Percentiles rank a stretch among this genome's conserved stretches.
These are phyloP conservation scores for Oreochromis niloticus DNA, from an alignment of 2,113 vertebrate species.

Conservation along the genomic window DNA sequence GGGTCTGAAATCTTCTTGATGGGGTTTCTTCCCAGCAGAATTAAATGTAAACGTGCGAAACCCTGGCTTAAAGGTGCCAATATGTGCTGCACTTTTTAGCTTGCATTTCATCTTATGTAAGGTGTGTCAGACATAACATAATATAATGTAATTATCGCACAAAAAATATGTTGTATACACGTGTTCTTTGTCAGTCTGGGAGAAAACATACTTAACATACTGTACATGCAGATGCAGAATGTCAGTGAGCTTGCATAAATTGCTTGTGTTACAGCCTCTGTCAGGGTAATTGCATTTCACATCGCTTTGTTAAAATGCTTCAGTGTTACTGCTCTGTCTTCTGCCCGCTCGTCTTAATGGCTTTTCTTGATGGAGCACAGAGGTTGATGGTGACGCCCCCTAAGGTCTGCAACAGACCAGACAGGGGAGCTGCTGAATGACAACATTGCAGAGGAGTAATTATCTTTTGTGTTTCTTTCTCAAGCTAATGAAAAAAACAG, in stretches of 20 bases:
- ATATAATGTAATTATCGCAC: not conserved
- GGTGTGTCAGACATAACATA: not conserved
- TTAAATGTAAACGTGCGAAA: not conserved
- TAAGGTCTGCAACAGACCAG: not conserved
- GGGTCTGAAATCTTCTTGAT: not conserved
- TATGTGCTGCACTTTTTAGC: not conserved
- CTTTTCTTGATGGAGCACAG: conserved; percentile 10
- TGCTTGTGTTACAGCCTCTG: not conserved
- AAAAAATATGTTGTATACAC: not conserved
- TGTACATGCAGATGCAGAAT: not conserved
- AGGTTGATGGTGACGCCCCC: conserved; percentile 3
- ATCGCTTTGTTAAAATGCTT: conserved; percentile 14
- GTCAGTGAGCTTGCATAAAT: not conserved
- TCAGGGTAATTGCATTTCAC: conserved; percentile 7
- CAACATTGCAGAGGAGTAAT: not conserved
- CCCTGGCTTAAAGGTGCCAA: not conserved
- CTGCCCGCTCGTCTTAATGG: conserved; percentile 7
- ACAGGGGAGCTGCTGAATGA: not conserved
- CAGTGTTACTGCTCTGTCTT: not conserved
- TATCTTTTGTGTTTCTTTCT: not conserved
- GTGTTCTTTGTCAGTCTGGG: not conserved
- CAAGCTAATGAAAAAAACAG: not conserved
- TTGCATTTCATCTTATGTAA: not conserved
- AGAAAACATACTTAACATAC: not conserved
- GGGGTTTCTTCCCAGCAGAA: not conserved